A percentile compares a stretch with the other conserved stretches of the same genome.
phyloP scores from a whole-genome alignment of 2,888 invertebrate genomes.

The Laothoe populi region DNA sequence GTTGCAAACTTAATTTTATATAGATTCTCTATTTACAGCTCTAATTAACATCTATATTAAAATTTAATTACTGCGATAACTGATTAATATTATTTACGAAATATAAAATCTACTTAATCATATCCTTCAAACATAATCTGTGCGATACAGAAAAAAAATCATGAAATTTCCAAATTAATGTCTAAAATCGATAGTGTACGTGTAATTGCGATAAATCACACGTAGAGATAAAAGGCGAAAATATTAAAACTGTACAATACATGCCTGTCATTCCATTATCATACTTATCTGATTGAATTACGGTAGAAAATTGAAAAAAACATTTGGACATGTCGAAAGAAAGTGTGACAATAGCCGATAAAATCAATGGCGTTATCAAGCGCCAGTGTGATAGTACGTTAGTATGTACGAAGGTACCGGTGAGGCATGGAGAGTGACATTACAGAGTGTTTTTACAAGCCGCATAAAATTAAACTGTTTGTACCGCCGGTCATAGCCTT shows the following conservation, averaged over 20 bases:
- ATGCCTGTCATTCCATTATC: neutral
- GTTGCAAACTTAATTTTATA: no score
- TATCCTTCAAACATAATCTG: neutral
- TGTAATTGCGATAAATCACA: conserved; percentile 25
- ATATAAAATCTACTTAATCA: neutral
- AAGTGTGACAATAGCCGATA: conserved; percentile 36
- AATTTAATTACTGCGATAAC: no score
- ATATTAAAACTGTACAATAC: conserved; percentile 10
- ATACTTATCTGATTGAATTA: neutral
- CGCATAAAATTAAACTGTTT: conserved; percentile 60
- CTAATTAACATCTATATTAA: no score
- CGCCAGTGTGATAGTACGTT: conserved; percentile 1
- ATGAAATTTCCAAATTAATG: neutral
- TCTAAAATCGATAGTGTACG: neutral
- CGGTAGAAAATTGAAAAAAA: neutral
- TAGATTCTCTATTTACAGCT: no score
- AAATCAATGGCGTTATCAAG: conserved; percentile 40
- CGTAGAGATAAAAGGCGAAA: conserved; percentile 7
- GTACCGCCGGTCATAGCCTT: conserved; percentile 53
- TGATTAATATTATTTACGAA: neutral
- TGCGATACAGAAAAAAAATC: neutral
- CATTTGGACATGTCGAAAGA: neutral
- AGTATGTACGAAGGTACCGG: conserved; percentile 36
- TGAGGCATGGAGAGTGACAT: conserved; percentile 66
- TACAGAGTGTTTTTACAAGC: conserved; percentile 58